Conservation (phyloP, 2,797 vertebrate genomes). For the Spheniscus humboldti region DNA sequence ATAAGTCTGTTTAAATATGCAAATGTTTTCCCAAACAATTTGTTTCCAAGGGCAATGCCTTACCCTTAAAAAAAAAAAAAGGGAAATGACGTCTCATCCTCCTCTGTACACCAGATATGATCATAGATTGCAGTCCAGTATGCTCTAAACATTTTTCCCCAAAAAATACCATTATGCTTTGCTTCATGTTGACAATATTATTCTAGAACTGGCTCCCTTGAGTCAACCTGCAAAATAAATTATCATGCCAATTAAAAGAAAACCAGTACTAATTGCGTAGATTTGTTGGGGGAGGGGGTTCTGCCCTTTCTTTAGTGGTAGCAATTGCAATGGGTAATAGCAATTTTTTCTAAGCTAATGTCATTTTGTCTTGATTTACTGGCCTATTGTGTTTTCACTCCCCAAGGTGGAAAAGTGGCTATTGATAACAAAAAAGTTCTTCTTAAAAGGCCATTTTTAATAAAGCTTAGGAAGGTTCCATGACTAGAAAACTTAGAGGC, state of each 20-base stretch:
- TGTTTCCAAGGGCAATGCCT: background rate
- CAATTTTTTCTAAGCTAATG: slow-evolving; percentile 13
- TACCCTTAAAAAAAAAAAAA: background rate
- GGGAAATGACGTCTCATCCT: background rate
- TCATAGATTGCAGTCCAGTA: background rate
- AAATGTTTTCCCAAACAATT: background rate
- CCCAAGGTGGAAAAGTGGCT: background rate
- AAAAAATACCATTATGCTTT: background rate
- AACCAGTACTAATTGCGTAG: background rate
- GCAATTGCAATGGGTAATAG: background rate
- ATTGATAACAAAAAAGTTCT: background rate
- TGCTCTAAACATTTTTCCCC: background rate
- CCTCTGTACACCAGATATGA: background rate
- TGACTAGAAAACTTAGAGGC: background rate
- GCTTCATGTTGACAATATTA: background rate
- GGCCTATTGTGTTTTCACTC: background rate
- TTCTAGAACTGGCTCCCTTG: background rate
- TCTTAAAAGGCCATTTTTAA: background rate
- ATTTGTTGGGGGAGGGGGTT: background rate
- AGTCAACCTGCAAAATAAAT: background rate
- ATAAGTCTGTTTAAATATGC: background rate
- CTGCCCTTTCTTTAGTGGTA: background rate
- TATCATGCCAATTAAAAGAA: background rate
- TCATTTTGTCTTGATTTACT: slow-evolving; percentile 54
- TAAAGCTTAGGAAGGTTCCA: background rate